A percentile compares a stretch with the other conserved stretches of the same genome.
phyloP scores from a whole-genome alignment of 2,888 invertebrate genomes.

The Proisotoma minuta region DNA sequence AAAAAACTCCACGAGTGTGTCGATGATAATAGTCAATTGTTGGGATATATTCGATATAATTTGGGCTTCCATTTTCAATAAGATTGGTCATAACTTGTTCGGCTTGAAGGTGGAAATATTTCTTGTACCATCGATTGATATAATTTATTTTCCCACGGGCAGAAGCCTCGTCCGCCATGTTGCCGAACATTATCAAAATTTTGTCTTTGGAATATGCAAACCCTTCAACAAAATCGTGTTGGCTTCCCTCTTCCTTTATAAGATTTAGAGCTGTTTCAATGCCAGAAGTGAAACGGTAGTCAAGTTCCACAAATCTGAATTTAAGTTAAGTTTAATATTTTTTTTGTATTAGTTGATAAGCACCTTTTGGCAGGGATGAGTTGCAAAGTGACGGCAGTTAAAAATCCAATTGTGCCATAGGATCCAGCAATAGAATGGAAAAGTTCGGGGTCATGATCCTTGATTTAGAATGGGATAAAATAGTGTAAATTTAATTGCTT shows the following conservation, averaged over 20 bases:
- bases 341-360: neutral
- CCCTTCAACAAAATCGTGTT: neutral
- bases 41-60: neutral
- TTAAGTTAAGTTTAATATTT: neutral
- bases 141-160: neutral
- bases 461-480: neutral
- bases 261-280: neutral
- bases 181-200: neutral
- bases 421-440: neutral
- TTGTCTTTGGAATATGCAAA: neutral
- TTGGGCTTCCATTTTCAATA: neutral
- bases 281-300: neutral
- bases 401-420: neutral
- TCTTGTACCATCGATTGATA: conserved; percentile 3
- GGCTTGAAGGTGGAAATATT: neutral
- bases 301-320: neutral
- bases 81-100: neutral
- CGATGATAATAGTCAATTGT: neutral
- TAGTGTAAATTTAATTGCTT: too few relatives aligned
- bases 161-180: neutral
- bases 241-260: neutral
- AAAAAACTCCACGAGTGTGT: neutral
- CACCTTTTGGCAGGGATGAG: neutral
- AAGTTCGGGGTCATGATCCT: neutral
- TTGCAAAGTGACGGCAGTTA: neutral